A percentile compares a stretch with the other conserved stretches of the same genome.
phyloP scores from a whole-genome alignment of 2,797 vertebrate genomes.

The Pseudochirops corinnae region DNA sequence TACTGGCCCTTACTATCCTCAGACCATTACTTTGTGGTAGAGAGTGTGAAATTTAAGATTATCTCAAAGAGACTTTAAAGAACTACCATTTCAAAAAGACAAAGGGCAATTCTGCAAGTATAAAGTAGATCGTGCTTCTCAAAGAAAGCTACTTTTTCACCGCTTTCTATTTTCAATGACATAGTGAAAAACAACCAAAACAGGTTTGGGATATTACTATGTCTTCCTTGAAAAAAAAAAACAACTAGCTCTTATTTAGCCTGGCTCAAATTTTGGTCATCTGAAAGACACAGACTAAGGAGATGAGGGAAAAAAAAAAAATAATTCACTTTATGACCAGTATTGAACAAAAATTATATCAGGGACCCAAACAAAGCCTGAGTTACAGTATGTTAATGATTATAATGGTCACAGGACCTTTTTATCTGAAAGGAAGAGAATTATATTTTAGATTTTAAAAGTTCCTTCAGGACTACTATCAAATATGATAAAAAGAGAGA shows the following conservation, averaged over 20 bases:
- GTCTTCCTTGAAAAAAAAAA: conserved; percentile 35
- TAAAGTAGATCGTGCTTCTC: neutral
- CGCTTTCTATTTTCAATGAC: neutral
- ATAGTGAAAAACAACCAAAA: neutral
- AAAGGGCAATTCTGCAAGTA: conserved; percentile 15
- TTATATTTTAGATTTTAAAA: neutral
- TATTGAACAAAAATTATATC: neutral
- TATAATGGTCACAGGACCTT: neutral
- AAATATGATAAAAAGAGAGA: neutral
- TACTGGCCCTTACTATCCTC: conserved; percentile 61
- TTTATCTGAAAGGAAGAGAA: neutral
- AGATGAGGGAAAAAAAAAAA: neutral
- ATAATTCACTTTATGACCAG: neutral
- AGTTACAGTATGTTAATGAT: neutral
- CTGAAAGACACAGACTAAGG: neutral
- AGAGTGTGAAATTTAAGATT: conserved; percentile 51
- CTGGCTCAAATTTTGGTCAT: neutral
- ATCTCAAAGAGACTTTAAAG: neutral
- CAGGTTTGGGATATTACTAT: neutral
- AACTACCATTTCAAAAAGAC: neutral
- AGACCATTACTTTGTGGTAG: conserved; percentile 65
- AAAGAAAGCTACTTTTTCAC: conserved; percentile 40
- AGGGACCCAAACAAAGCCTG: conserved; percentile 21
- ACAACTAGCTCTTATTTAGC: neutral
- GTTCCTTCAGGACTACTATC: neutral